A percentile compares a stretch with the other conserved stretches of the same genome.
Evolutionary conservation across 1,140 invertebrate genomes (phyloP).

Genomic region (Nasonia longicornis): DNA sequence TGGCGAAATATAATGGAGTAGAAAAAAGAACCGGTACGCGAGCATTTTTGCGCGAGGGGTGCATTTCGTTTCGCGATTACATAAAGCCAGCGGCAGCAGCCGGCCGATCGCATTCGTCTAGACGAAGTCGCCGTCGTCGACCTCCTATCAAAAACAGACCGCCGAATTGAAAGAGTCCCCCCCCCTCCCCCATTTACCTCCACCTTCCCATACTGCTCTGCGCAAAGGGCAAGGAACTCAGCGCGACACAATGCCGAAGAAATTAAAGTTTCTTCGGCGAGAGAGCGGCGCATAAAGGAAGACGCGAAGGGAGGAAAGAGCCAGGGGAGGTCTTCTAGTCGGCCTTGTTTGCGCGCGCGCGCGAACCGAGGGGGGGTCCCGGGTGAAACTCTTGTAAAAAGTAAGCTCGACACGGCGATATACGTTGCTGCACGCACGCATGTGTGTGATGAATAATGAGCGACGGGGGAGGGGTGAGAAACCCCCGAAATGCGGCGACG

Average conservation of each 20-base stretch:
- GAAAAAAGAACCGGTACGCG: constrained; percentile 50
- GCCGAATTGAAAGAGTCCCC: constrained; percentile 50
- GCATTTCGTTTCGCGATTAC: constrained; percentile 57
- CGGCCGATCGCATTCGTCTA: constrained; percentile 46
- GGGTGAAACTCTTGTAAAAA: background rate
- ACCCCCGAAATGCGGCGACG: constrained; percentile 9
- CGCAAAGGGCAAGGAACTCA: constrained; percentile 40
- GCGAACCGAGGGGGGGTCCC: background rate
- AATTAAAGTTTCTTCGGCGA: constrained; percentile 40
- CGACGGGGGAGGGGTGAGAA: constrained; percentile 9
- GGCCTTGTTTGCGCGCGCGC: constrained; percentile 24
- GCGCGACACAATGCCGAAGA: constrained; percentile 37
- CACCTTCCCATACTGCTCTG: background rate
- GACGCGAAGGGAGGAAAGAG: background rate
- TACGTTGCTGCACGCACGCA: constrained; percentile 22
- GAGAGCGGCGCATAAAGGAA: background rate
- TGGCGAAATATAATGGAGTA: constrained; percentile 13
- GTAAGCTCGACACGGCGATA: background rate
- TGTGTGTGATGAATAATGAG: background rate
- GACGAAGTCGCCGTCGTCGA: constrained; percentile 50
- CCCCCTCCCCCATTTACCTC: background rate
- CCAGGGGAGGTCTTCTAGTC: background rate
- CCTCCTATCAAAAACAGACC: constrained; percentile 58
- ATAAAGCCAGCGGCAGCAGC: constrained; percentile 48
- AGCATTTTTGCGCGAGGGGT: constrained; percentile 53